These are phyloP conservation scores for Eriocheir sinensis DNA, from an alignment of 1,140 invertebrate genomes.

Conservation along the genomic window DNA sequence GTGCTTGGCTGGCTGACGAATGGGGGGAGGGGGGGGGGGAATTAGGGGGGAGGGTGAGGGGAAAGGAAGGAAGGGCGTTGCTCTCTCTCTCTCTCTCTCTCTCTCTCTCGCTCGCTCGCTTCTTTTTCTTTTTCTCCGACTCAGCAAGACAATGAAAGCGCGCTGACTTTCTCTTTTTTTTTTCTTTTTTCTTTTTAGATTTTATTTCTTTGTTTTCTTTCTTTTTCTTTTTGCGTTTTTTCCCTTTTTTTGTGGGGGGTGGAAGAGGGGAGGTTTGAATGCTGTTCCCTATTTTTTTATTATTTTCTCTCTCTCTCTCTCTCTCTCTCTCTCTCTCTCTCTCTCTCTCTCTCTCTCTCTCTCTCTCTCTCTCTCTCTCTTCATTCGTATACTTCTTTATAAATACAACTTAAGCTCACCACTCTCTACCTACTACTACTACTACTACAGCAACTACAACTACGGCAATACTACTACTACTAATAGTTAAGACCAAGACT, in stretches of 20 bases:
- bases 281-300: no score
- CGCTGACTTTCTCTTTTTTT: no score
- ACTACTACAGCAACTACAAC: no score
- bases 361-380: slow-evolving; percentile 8
- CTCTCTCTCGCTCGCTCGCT: neutral
- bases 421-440: no score
- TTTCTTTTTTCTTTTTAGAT: no score
- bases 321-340: slow-evolving; percentile 18
- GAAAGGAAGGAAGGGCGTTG: no score
- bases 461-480: neutral
- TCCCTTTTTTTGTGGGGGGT: neutral
- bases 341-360: neutral
- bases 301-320: slow-evolving; percentile 33
- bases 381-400: neutral
- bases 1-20: neutral
- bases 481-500: neutral
- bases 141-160: neutral
- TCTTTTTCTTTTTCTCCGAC: neutral
- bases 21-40: neutral
- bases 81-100: slow-evolving; percentile 44
- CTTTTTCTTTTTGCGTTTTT: neutral
- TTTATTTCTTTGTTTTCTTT: no score
- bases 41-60: neutral
- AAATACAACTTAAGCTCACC: neutral
- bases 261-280: no score